Evolutionary conservation across 1,140 invertebrate species (phyloP).

Genomic region (Carposina sasakii): DNA sequence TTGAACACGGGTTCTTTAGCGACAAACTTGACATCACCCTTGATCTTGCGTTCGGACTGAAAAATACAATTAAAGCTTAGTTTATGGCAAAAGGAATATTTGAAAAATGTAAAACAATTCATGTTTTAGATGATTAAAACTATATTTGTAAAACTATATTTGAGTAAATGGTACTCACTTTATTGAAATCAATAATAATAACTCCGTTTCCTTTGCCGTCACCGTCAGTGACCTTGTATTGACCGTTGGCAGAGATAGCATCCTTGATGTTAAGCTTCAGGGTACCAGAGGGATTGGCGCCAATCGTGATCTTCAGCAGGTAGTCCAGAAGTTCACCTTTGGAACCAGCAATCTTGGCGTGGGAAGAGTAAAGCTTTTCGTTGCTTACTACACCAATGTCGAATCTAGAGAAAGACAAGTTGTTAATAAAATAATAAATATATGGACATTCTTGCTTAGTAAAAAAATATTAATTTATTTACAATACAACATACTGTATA

Average conservation of each 20-base stretch:
- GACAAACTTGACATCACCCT: slow-evolving; percentile 74
- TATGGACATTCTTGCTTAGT: no score
- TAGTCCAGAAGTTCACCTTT: slow-evolving; percentile 73
- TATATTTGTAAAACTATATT: background rate
- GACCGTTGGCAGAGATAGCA: slow-evolving; percentile 69
- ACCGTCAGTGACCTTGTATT: slow-evolving; percentile 71
- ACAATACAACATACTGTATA: no score
- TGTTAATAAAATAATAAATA: slow-evolving; percentile 7
- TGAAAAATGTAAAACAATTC: no score
- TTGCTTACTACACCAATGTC: slow-evolving; percentile 70
- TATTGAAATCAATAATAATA: slow-evolving; percentile 65
- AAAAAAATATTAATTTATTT: no score
- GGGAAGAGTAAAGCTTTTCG: slow-evolving; percentile 67
- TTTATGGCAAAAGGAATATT: no score
- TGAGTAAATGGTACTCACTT: slow-evolving; percentile 37
- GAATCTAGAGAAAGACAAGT: slow-evolving; percentile 52
- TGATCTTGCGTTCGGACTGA: slow-evolving; percentile 74
- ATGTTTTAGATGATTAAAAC: background rate
- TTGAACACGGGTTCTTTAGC: slow-evolving; percentile 73
- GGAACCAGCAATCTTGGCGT: slow-evolving; percentile 66
- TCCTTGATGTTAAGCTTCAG: slow-evolving; percentile 73
- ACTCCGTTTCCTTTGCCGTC: slow-evolving; percentile 74
- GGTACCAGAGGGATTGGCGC: slow-evolving; percentile 60
- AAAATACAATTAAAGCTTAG: no score
- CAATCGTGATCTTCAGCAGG: slow-evolving; percentile 59